A percentile compares a stretch with the other conserved stretches of the same genome.
phyloP scores from a whole-genome alignment of 2,888 invertebrate genomes.

The Hymenopus coronatus region DNA sequence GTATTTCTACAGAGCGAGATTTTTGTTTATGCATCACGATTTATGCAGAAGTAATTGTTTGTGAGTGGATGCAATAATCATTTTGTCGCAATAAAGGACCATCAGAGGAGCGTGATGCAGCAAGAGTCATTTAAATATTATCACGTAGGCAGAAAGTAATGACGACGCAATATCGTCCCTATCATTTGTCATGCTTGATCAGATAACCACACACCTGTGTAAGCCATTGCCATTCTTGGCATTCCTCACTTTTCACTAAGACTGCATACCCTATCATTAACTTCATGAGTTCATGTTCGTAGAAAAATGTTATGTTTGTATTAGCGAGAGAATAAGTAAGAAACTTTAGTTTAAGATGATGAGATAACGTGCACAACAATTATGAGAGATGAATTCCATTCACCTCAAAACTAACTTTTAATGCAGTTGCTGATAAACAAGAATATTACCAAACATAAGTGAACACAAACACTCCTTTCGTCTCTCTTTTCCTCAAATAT shows the following conservation, averaged over 20 bases:
- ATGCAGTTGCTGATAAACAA: no score
- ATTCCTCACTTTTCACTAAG: background rate
- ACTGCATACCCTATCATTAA: background rate
- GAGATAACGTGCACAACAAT: no score
- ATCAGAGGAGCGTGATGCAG: background rate
- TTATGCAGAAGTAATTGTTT: conserved; percentile 10
- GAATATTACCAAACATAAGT: no score
- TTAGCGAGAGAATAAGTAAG: no score
- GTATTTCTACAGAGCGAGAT: background rate
- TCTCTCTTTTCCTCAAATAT: no score
- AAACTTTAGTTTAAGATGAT: no score
- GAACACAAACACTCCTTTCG: no score
- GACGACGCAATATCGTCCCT: conserved; percentile 16
- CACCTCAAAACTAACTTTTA: no score
- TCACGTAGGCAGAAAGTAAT: conserved; percentile 7
- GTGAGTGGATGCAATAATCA: conserved; percentile 19
- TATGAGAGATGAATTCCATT: no score
- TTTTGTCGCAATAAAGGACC: background rate
- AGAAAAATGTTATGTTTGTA: background rate
- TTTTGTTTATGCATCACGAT: background rate
- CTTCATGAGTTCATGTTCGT: background rate
- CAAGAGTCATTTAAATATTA: conserved; percentile 19
- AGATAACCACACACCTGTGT: conserved; percentile 4
- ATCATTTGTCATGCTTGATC: conserved; percentile 28
- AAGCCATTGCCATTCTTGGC: background rate